These are phyloP conservation scores for Pteronura brasiliensis DNA, from an alignment of 2,113 vertebrate genomes.

Conservation along the genomic window DNA sequence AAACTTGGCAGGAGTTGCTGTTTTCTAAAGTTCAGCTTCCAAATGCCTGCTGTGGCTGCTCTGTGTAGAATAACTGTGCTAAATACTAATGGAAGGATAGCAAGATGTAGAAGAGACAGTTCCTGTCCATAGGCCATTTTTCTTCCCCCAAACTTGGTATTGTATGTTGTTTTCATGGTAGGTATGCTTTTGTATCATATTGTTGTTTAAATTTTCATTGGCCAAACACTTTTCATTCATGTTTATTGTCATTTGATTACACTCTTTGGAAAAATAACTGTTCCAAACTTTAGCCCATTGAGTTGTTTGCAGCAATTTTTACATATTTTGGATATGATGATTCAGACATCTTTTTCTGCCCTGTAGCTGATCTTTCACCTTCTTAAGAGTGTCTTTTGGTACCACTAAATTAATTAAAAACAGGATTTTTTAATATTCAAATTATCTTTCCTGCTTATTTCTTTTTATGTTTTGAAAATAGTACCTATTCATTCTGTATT, in stretches of 20 bases:
- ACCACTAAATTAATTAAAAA: not conserved
- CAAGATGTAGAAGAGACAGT: not conserved
- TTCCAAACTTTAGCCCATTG: not conserved
- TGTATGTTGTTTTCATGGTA: not conserved
- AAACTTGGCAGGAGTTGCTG: not conserved
- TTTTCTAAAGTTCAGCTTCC: not conserved
- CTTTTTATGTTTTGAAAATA: not conserved
- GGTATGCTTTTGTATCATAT: not conserved
- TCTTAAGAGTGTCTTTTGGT: not conserved
- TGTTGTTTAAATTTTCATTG: not conserved
- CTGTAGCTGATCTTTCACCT: not conserved
- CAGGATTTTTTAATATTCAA: not conserved
- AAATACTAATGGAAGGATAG: not conserved
- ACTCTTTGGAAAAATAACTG: not conserved
- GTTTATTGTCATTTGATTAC: not conserved
- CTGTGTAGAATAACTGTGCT: not conserved
- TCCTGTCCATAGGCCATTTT: not conserved
- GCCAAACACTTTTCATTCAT: not conserved
- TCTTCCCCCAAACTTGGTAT: not conserved
- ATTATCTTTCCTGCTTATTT: not conserved
- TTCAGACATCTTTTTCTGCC: not conserved
- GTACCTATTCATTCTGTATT: not conserved
- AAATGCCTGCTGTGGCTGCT: not conserved
- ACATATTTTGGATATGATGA: not conserved
- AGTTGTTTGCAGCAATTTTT: not conserved